Conservation (phyloP, 2,797 vertebrate species). For the Cuniculus paca region DNA sequence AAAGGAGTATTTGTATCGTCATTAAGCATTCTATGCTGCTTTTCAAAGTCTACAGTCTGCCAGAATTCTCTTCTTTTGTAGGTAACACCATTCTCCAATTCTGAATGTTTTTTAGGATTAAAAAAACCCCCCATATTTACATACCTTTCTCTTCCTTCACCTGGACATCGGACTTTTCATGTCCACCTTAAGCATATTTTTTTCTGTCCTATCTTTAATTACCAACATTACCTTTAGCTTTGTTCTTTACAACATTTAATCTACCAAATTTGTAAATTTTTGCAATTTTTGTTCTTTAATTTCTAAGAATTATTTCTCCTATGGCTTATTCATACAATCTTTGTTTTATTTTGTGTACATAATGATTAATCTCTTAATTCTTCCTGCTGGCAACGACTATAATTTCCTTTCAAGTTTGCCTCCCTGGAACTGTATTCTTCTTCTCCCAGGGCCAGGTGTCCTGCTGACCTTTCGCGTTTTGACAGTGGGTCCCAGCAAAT, state of each 20-base stretch:
- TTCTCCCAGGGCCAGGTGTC: too few relatives aligned
- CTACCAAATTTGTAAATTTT: neutral
- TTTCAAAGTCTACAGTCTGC: fast-evolving
- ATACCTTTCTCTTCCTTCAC: neutral
- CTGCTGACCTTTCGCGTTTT: neutral
- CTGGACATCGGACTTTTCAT: neutral
- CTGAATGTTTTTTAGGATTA: neutral
- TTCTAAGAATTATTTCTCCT: neutral
- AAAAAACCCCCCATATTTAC: neutral
- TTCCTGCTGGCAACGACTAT: neutral
- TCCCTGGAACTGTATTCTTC: neutral
- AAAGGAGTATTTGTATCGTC: neutral
- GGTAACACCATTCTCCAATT: neutral
- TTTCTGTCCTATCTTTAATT: neutral
- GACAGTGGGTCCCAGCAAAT: too few relatives aligned
- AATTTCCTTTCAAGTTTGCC: neutral
- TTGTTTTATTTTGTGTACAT: neutral
- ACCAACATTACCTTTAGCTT: neutral
- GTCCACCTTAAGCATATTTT: neutral
- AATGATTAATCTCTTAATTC: neutral
- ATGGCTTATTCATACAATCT: neutral
- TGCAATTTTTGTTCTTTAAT: neutral
- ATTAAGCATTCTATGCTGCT: neutral
- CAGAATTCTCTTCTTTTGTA: neutral
- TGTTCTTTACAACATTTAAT: neutral